Percentiles rank a stretch among this genome's conserved stretches.
Evolutionary conservation across 1,140 invertebrate genomes (phyloP).

Genomic region (Papilio polytes): DNA sequence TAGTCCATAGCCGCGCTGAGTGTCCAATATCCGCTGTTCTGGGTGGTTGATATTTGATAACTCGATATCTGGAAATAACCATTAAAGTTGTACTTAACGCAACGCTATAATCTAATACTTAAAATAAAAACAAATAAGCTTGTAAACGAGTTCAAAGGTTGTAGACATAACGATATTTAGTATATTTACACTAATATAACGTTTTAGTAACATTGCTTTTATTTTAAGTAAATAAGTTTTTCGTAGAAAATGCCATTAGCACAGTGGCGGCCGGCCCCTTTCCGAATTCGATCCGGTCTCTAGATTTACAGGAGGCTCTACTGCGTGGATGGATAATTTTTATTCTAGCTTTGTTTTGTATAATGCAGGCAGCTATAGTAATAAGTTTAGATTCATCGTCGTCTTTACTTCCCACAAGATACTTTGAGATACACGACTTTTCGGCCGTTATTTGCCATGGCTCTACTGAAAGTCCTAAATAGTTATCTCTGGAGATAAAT

Average conservation of each 20-base stretch:
- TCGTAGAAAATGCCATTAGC: not conserved
- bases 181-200: not conserved
- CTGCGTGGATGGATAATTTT: not conserved
- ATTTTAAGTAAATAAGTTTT: not conserved
- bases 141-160: not conserved
- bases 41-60: slow-evolving; percentile 5
- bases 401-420: too few relatives aligned
- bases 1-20: not conserved
- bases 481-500: too few relatives aligned
- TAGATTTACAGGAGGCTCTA: not conserved
- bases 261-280: not conserved
- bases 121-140: not conserved
- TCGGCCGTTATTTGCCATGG: too few relatives aligned
- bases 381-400: too few relatives aligned
- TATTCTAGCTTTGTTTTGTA: not conserved
- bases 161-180: not conserved
- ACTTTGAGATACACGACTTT: too few relatives aligned
- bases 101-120: not conserved
- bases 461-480: too few relatives aligned
- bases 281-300: not conserved
- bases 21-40: not conserved
- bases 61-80: slow-evolving; percentile 3
- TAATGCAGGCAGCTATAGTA: too few relatives aligned
- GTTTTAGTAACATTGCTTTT: not conserved
- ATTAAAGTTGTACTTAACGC: not conserved